phyloP scores from a whole-genome alignment of 2,888 invertebrate genomes.

The Antheraea yamamai region DNA sequence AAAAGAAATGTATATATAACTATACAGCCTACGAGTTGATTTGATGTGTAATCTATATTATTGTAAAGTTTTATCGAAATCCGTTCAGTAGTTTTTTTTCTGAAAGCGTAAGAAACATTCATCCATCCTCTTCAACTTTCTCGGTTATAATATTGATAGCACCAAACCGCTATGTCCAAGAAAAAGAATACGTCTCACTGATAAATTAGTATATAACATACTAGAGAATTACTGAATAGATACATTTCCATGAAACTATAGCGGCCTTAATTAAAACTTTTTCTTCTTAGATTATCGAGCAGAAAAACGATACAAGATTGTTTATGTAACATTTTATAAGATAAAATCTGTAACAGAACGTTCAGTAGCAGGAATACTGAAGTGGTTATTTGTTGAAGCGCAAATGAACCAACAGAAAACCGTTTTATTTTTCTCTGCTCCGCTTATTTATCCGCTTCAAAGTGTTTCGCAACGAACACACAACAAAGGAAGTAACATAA shows the following conservation, averaged over 20 bases:
- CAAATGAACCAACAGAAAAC: slow-evolving; percentile 20
- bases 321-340: slow-evolving; percentile 21
- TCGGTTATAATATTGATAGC: not conserved
- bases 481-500: not conserved
- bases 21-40: too few species aligned
- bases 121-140: too few species aligned
- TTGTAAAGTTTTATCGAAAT: too few species aligned
- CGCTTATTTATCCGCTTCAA: slow-evolving; percentile 13
- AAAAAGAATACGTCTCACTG: not conserved
- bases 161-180: not conserved
- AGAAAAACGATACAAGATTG: slow-evolving; percentile 3
- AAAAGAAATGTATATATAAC: too few species aligned
- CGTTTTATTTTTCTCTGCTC: slow-evolving; percentile 16
- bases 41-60: too few species aligned
- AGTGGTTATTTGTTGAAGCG: slow-evolving; percentile 19
- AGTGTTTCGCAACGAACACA: slow-evolving; percentile 1
- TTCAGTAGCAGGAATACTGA: slow-evolving; percentile 16
- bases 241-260: not conserved
- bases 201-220: not conserved
- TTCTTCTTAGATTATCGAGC: not conserved
- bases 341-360: slow-evolving; percentile 10
- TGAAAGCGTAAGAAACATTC: too few species aligned
- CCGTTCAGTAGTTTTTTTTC: too few species aligned
- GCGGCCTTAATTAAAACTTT: not conserved
- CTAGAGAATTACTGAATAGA: not conserved